Evolutionary conservation across 2,888 invertebrate species (phyloP), one percentile per base, ranked within the genome.

Genomic region (Philonicus albiceps): DNA sequence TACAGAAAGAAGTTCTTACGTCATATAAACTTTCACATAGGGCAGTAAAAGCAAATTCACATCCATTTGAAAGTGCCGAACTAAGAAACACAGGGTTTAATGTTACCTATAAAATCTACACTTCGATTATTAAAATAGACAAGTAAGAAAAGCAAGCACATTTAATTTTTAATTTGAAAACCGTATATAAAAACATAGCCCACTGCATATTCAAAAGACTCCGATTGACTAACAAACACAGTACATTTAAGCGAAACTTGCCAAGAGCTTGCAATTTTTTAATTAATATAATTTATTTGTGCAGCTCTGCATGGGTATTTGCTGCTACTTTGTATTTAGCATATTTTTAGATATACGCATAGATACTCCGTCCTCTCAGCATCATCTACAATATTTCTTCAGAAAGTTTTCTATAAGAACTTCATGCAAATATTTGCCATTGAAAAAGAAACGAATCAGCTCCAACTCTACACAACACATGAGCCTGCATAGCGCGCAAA

Each of bases 391-490:
- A n/a, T 19, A 43, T 11, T 76, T 76, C 37, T 40, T 74, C 19
- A 27, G 8, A 76, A 76, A 76, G 40, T n/a, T 49, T 80, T 80
- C 53, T 80, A 16, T 80, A 80, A 80, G 13, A 80, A 53, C 53
- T 80, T 53, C 80, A 53, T 31, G 49, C 37, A 80, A 80, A 80
- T 80, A 80, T 80, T 80, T 80, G 80, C 53, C 49, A 55, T 22
- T 53, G 53, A 37, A 80, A 80, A 80, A 53, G n/a, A 30, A 31
- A 27, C 30, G 80, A 53, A 76, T 76, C 76, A 76, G 22, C 31
- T 76, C 22, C 76, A 22, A 40, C 55, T 55, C 55, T n/a, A n/a
- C 55, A 64, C 64, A 27, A 64, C 22, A 64, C 22, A 64, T 27
- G 27, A 64, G 64, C 2, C 64, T 64, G 64, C 40, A 37, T 19